Conservation (phyloP, 2,113 vertebrate species). For the Menidia beryllina region DNA sequence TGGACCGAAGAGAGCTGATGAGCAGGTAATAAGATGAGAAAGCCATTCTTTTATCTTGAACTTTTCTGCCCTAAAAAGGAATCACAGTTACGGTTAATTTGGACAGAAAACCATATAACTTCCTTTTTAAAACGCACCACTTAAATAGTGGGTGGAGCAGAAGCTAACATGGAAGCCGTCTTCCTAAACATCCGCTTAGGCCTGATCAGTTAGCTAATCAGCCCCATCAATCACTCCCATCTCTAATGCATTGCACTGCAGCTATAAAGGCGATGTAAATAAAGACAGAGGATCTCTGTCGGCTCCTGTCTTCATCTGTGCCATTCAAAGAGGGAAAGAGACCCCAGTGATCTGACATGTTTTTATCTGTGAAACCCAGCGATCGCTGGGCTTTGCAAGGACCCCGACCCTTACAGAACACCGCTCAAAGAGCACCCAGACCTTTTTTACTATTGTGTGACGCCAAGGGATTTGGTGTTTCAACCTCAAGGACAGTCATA, state of each 20-base stretch:
- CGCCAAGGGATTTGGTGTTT: constrained; percentile 54
- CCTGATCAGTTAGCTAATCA: constrained; percentile 15
- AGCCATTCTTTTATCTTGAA: too few relatives aligned
- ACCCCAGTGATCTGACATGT: constrained; percentile 43
- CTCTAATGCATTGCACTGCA: not conserved
- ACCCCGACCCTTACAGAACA: constrained; percentile 34
- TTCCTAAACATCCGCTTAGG: not conserved
- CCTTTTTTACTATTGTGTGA: constrained; percentile 4
- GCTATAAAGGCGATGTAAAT: constrained; percentile 26
- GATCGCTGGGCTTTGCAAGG: constrained; percentile 44
- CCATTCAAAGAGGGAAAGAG: constrained; percentile 42
- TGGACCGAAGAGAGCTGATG: too few relatives aligned
- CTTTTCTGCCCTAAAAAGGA: too few relatives aligned
- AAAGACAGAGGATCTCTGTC: constrained; percentile 2
- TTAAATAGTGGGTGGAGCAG: not conserved
- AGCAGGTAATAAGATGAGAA: too few relatives aligned
- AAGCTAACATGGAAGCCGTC: constrained; percentile 9
- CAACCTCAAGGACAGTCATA: constrained; percentile 47
- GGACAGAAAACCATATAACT: constrained; percentile 7
- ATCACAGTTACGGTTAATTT: not conserved
- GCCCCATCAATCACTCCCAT: constrained; percentile 3
- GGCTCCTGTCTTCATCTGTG: constrained; percentile 31
- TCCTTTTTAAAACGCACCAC: too few relatives aligned
- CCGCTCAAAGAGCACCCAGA: constrained; percentile 43
- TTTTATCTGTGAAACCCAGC: constrained; percentile 51